phyloP scores from a whole-genome alignment of 2,888 invertebrate species.

The Smittia aterrima region DNA sequence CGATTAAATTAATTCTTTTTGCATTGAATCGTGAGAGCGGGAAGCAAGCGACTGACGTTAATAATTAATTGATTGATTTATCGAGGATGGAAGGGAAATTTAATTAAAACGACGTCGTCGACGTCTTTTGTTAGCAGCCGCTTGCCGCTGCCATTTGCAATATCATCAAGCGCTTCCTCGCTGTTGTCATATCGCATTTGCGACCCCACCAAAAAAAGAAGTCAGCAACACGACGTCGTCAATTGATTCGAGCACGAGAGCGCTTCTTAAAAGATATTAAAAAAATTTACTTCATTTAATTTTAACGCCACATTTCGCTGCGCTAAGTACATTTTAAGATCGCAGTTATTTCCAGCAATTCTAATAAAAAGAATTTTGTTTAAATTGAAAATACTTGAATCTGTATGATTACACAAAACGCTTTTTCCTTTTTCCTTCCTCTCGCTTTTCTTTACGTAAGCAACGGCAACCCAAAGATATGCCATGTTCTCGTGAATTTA shows the following conservation, averaged over 20 bases:
- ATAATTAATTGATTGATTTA: background rate
- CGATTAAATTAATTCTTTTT: background rate
- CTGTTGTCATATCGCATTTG: background rate
- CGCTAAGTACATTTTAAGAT: conserved; percentile 36
- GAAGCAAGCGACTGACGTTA: background rate
- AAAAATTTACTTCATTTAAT: conserved; percentile 39
- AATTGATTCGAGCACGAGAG: background rate
- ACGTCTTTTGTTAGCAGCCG: conserved; percentile 18
- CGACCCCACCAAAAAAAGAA: background rate
- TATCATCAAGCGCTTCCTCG: background rate
- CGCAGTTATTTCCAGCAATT: conserved; percentile 39
- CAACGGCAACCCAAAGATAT: background rate
- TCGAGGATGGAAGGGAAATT: background rate
- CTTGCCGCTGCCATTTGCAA: conserved; percentile 23
- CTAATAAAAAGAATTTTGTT: conserved; percentile 39
- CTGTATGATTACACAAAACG: conserved; percentile 28
- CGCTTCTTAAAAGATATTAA: conserved; percentile 18
- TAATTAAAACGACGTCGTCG: background rate
- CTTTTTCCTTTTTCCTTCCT: background rate
- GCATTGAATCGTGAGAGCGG: background rate
- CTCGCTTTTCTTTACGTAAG: background rate
- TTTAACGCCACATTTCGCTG: conserved; percentile 31
- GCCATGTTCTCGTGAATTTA: conserved; percentile 22
- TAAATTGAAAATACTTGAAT: conserved; percentile 40
- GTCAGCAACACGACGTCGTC: background rate